Evolutionary conservation across 2,888 invertebrate genomes (phyloP).

Genomic region (Helicoverpa assulta): DNA sequence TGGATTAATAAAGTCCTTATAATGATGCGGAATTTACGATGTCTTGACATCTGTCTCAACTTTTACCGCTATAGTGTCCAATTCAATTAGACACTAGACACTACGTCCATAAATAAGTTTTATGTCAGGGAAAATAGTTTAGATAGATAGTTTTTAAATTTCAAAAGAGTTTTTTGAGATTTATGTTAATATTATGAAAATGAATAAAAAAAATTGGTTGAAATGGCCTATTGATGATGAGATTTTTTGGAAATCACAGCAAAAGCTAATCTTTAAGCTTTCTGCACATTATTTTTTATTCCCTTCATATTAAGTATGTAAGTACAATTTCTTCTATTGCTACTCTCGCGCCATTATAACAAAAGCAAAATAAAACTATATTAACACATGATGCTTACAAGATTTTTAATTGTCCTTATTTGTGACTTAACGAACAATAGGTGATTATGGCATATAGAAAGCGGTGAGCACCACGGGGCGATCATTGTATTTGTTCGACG

Average conservation of each 20-base stretch:
- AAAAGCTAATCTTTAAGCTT: not conserved
- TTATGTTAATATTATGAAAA: not conserved
- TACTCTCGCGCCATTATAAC: conserved; percentile 30
- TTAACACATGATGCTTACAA: conserved; percentile 58
- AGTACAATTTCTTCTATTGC: conserved; percentile 9
- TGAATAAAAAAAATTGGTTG: not conserved
- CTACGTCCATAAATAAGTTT: not conserved
- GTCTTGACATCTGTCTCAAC: not conserved
- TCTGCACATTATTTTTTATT: not conserved
- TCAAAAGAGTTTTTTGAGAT: no score
- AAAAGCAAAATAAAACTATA: conserved; percentile 37
- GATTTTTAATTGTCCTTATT: conserved; percentile 81
- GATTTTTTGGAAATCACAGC: not conserved
- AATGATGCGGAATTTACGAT: conserved; percentile 18
- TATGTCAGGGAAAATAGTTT: no score
- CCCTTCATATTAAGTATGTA: not conserved
- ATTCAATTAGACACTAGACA: not conserved
- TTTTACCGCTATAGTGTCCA: not conserved
- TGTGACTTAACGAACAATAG: conserved; percentile 85
- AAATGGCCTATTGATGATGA: not conserved
- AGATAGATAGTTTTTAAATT: no score
- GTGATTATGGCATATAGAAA: conserved; percentile 87
- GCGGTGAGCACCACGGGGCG: conserved; percentile 81
- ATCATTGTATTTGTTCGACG: conserved; percentile 84
- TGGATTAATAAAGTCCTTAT: conserved; percentile 29